These are phyloP conservation scores for Aselliscus stoliczkanus DNA, from an alignment of 2,797 vertebrate genomes.

Conservation along the genomic window DNA sequence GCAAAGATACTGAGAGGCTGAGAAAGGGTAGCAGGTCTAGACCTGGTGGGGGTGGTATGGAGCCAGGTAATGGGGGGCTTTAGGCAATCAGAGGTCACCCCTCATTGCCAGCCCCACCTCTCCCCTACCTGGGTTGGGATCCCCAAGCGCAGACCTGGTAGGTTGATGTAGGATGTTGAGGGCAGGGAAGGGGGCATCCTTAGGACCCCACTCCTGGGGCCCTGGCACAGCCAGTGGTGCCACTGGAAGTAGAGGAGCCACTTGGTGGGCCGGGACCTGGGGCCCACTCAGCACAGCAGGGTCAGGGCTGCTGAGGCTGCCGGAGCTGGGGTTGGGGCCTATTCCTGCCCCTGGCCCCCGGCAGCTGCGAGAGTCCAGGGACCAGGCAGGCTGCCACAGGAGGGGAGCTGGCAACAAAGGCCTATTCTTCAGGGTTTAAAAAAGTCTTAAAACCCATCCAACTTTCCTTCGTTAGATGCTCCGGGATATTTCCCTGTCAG, in stretches of 20 bases:
- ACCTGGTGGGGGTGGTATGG: neutral
- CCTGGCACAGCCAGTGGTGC: neutral
- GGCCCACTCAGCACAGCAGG: neutral
- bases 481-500: constrained; percentile 80
- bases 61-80: neutral
- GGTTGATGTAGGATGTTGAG: neutral
- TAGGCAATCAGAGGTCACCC: neutral
- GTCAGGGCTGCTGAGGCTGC: neutral
- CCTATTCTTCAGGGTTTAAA: constrained; percentile 82
- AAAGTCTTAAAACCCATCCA: constrained; percentile 80
- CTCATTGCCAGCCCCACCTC: neutral
- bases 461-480: constrained; percentile 83
- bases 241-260: neutral
- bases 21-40: neutral
- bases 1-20: neutral
- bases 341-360: constrained; percentile 47
- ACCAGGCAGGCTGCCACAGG: constrained; percentile 85
- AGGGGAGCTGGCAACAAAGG: constrained; percentile 85
- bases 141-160: neutral
- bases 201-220: neutral
- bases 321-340: neutral
- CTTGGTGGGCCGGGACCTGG: neutral
- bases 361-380: constrained; percentile 30
- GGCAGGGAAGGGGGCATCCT: neutral
- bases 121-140: neutral